A percentile compares a stretch with the other conserved stretches of the same genome.
phyloP scores from a whole-genome alignment of 1,140 invertebrate species.

The Trypoxylus dichotomus region DNA sequence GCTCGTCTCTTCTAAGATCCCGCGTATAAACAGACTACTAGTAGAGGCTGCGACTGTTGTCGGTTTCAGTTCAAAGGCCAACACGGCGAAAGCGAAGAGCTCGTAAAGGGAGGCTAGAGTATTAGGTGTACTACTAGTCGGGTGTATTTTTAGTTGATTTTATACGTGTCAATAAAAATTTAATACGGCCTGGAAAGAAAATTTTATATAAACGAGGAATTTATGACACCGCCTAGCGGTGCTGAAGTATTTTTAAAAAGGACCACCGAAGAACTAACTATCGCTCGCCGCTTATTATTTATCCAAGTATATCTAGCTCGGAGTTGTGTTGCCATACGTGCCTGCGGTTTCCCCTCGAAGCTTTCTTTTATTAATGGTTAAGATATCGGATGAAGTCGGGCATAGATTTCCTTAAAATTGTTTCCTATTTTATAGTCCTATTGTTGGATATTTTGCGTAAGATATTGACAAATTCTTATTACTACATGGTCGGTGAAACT shows the following conservation, averaged over 20 bases:
- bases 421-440: too few relatives aligned
- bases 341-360: not conserved
- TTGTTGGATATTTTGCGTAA: too few relatives aligned
- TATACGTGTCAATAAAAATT: slow-evolving; percentile 17
- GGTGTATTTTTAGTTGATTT: slow-evolving; percentile 16
- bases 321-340: not conserved
- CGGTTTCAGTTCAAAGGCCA: not conserved
- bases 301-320: not conserved
- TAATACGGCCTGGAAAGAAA: slow-evolving; percentile 16
- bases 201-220: slow-evolving; percentile 20
- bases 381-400: too few relatives aligned
- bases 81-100: not conserved
- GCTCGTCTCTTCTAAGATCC: not conserved
- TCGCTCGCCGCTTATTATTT: not conserved
- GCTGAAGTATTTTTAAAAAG: slow-evolving; percentile 21
- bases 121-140: not conserved
- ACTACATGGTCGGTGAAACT: too few relatives aligned
- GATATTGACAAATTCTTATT: too few relatives aligned
- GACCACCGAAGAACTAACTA: slow-evolving; percentile 13
- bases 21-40: not conserved
- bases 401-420: too few relatives aligned
- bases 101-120: not conserved
- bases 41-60: not conserved
- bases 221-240: slow-evolving; percentile 6
- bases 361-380: not conserved